Conservation (phyloP, 2,888 invertebrate genomes). For the Tetragonula carbonaria region DNA sequence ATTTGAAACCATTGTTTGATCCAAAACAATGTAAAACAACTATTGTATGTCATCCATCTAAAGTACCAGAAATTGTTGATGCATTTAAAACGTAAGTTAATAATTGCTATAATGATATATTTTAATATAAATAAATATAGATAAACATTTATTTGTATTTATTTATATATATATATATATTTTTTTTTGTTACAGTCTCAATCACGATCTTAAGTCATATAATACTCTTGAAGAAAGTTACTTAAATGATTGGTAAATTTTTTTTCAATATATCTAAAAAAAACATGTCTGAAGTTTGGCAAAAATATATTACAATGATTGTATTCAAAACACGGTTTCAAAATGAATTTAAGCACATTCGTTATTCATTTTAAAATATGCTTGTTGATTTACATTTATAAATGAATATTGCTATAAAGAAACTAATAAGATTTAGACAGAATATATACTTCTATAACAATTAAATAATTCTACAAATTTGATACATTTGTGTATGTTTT, state of each 20-base stretch:
- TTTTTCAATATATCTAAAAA: not conserved
- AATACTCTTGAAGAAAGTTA: conserved; percentile 88
- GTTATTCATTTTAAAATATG: conserved; percentile 3
- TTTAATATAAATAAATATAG: conserved; percentile 3
- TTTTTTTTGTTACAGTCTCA: conserved; percentile 85
- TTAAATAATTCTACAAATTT: conserved; percentile 26
- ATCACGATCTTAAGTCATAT: conserved; percentile 86
- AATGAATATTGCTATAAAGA: conserved; percentile 1
- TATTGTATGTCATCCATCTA: conserved; percentile 91
- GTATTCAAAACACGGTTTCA: not conserved
- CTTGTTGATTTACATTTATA: conserved; percentile 14
- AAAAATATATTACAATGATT: conserved; percentile 12
- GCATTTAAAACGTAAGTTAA: conserved; percentile 88
- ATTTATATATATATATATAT: not conserved
- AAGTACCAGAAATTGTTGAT: conserved; percentile 88
- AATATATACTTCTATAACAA: conserved; percentile 24
- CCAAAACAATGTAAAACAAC: conserved; percentile 87
- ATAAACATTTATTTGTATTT: not conserved
- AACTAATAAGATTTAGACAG: conserved; percentile 9
- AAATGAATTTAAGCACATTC: conserved; percentile 6
- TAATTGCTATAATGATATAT: not conserved
- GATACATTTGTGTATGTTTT: conserved; percentile 9
- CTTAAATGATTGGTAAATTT: conserved; percentile 84
- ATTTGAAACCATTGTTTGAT: conserved; percentile 89
- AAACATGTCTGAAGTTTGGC: not conserved